Evolutionary conservation across 2,113 vertebrate species (phyloP).

Genomic region (Myanophis thanlyinensis): DNA sequence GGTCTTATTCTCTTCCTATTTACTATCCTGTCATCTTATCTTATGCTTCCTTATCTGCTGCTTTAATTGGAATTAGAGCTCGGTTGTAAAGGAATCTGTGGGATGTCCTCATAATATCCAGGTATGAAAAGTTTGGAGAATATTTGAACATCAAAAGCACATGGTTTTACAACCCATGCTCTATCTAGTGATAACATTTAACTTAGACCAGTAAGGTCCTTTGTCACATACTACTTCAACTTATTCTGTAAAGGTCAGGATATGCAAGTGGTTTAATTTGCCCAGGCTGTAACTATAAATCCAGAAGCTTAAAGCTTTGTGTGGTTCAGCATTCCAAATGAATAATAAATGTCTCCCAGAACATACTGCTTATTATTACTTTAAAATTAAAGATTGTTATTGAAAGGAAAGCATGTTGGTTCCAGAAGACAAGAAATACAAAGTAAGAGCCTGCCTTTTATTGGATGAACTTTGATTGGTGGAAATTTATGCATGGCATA

Average conservation of each 20-base stretch:
- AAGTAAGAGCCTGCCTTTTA: background rate
- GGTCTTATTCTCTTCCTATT: background rate
- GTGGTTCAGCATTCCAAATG: background rate
- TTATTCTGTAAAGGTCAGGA: constrained; percentile 23
- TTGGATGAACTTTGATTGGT: constrained; percentile 1
- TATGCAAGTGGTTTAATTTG: constrained; percentile 19
- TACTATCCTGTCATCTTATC: background rate
- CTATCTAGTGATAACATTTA: constrained; percentile 27
- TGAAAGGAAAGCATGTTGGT: background rate
- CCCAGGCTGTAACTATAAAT: background rate
- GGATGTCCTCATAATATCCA: background rate
- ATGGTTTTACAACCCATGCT: constrained; percentile 1
- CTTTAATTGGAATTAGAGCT: background rate
- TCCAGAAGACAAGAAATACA: constrained; percentile 13
- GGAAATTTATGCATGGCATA: background rate
- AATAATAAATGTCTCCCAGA: constrained; percentile 2
- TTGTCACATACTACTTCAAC: constrained; percentile 1
- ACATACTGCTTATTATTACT: background rate
- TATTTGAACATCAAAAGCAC: background rate
- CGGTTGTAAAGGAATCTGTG: background rate
- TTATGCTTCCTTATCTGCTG: background rate
- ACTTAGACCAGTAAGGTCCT: constrained; percentile 28
- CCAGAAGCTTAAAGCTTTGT: background rate
- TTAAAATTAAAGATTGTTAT: constrained; percentile 18
- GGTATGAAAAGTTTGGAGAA: background rate